phyloP scores from a whole-genome alignment of 2,797 vertebrate species.

The Fringilla coelebs region DNA sequence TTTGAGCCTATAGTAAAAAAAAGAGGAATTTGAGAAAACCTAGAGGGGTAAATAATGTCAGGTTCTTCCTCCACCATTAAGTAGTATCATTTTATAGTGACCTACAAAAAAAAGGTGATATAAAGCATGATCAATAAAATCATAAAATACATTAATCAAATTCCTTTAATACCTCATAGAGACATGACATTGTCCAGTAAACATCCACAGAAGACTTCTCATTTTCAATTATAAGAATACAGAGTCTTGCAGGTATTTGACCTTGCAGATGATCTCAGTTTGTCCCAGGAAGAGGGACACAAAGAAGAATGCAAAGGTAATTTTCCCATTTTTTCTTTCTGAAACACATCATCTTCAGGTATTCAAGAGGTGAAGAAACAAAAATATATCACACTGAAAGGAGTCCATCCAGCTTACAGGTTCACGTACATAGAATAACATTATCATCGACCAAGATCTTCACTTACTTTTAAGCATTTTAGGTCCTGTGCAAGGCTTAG shows the following conservation, averaged over 20 bases:
- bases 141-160: not conserved
- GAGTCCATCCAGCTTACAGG: not conserved
- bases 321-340: not conserved
- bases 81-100: not conserved
- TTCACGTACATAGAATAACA: not conserved
- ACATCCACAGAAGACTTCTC: not conserved
- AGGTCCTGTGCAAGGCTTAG: not conserved
- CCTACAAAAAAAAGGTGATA: not conserved
- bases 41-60: not conserved
- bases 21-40: not conserved
- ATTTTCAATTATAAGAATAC: not conserved
- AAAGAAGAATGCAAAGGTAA: not conserved
- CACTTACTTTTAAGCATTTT: not conserved
- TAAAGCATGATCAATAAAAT: not conserved
- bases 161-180: not conserved
- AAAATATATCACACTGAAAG: not conserved
- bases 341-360: not conserved
- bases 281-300: not conserved
- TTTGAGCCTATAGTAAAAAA: not conserved
- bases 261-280: not conserved
- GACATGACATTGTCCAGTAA: not conserved
- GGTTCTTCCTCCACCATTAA: rapidly evolving
- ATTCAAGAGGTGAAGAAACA: not conserved
- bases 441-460: not conserved
- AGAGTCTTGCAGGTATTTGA: not conserved